Evolutionary conservation across 2,113 vertebrate genomes (phyloP).

Genomic region (Machaerirhynchus nigripectus): DNA sequence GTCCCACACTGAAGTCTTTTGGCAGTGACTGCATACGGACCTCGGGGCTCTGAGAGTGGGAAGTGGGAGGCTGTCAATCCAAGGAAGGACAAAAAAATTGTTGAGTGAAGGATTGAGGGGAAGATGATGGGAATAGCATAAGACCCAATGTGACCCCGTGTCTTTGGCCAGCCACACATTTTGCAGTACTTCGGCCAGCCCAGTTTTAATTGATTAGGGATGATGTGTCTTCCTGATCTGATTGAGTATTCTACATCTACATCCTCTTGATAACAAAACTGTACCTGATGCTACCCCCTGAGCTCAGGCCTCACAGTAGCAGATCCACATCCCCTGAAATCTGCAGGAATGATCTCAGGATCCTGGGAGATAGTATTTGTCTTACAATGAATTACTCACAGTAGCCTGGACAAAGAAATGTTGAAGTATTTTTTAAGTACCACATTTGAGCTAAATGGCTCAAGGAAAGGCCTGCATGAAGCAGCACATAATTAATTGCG

Average conservation of each 20-base stretch:
- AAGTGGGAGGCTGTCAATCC: neutral
- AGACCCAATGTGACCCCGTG: neutral
- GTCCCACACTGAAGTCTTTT: neutral
- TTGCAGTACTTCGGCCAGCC: neutral
- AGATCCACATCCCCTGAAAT: neutral
- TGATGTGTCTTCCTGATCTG: neutral
- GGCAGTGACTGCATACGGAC: neutral
- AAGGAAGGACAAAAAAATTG: neutral
- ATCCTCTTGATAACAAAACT: neutral
- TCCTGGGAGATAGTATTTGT: neutral
- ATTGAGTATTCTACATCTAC: neutral
- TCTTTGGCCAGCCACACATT: neutral
- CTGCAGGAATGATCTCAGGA: neutral
- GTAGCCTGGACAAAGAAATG: conserved; percentile 58
- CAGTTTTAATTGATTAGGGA: neutral
- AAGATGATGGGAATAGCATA: neutral
- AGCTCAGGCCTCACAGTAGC: neutral
- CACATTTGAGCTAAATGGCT: conserved; percentile 40
- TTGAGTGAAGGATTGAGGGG: neutral
- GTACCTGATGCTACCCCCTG: neutral
- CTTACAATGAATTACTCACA: conserved; percentile 2
- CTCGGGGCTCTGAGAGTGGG: neutral
- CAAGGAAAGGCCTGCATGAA: conserved; percentile 36
- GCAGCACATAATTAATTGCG: conserved; percentile 63
- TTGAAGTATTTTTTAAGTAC: conserved; percentile 61